These are phyloP conservation scores for Aeoliscus strigatus DNA, from an alignment of 2,797 vertebrate genomes.

Conservation along the genomic window DNA sequence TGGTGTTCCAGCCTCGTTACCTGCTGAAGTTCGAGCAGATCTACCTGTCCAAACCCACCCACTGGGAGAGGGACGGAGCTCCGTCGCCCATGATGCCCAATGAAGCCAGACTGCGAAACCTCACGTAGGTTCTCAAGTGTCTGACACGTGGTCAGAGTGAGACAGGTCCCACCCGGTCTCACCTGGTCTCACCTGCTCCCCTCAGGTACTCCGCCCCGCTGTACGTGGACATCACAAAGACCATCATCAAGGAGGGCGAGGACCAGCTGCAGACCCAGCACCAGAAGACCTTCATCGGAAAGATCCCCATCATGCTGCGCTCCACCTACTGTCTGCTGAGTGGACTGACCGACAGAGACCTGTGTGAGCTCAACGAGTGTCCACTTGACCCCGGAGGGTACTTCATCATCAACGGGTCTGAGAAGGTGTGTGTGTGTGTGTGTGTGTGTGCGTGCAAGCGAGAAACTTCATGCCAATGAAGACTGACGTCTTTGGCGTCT, in stretches of 20 bases:
- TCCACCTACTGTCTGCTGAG: constrained; percentile 96
- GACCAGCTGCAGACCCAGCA: constrained; percentile 96
- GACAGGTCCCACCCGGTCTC: background rate
- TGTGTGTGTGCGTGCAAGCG: no score
- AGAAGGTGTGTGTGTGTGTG: constrained; percentile 86
- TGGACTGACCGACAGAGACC: constrained; percentile 91
- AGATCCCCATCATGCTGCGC: constrained; percentile 98
- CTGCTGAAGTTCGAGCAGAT: constrained; percentile 98
- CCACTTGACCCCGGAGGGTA: constrained; percentile 96
- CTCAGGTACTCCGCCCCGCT: constrained; percentile 92
- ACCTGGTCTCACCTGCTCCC: background rate
- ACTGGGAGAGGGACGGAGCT: constrained; percentile 97
- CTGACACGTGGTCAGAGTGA: no score
- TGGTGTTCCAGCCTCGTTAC: constrained; percentile 82
- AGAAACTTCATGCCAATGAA: no score
- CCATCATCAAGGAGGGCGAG: constrained; percentile 96
- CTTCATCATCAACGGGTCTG: constrained; percentile 98
- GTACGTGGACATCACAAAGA: constrained; percentile 98
- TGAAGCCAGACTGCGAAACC: constrained; percentile 92
- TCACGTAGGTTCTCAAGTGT: constrained; percentile 97
- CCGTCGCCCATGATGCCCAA: constrained; percentile 99
- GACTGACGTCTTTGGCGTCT: background rate
- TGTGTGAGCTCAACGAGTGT: constrained; percentile 97
- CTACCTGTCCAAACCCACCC: constrained; percentile 96
- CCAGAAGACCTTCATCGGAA: constrained; percentile 98